Evolutionary conservation across 2,797 vertebrate species (phyloP).

Genomic region (Coreius guichenoti): DNA sequence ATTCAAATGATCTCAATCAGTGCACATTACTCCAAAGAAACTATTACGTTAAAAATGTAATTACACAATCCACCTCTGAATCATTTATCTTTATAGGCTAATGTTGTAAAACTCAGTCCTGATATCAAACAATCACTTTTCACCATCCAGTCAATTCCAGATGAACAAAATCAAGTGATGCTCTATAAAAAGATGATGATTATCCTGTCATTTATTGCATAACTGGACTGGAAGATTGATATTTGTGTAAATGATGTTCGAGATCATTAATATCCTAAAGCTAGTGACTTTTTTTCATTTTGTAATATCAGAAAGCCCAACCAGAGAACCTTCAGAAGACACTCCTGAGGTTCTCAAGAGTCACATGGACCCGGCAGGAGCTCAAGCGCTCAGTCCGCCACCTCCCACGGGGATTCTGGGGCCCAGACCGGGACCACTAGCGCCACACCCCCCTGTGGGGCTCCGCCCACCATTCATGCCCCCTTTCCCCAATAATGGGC

Average conservation of each 20-base stretch:
- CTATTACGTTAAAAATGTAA: background rate
- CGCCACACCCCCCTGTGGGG: constrained; percentile 62
- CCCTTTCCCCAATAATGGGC: constrained; percentile 61
- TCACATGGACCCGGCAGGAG: constrained; percentile 61
- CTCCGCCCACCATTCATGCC: constrained; percentile 66
- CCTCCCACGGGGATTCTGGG: constrained; percentile 60
- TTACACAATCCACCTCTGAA: background rate
- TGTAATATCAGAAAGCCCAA: constrained; percentile 44
- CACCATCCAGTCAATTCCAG: background rate
- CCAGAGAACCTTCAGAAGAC: constrained; percentile 55
- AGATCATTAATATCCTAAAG: background rate
- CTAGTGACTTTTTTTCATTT: background rate
- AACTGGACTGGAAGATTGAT: background rate
- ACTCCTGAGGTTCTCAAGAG: constrained; percentile 30
- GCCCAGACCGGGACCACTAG: constrained; percentile 62
- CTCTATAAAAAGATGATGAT: background rate
- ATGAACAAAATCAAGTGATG: background rate
- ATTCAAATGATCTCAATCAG: background rate
- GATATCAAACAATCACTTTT: background rate
- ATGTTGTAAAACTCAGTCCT: background rate
- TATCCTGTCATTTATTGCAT: background rate
- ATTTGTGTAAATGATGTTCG: background rate
- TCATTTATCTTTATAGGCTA: background rate
- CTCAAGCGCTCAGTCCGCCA: constrained; percentile 60
- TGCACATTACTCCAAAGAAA: background rate